Base-by-base conservation (phyloP, 1,140 invertebrate genomes). In the Thereuonema tuberculata region DNA sequence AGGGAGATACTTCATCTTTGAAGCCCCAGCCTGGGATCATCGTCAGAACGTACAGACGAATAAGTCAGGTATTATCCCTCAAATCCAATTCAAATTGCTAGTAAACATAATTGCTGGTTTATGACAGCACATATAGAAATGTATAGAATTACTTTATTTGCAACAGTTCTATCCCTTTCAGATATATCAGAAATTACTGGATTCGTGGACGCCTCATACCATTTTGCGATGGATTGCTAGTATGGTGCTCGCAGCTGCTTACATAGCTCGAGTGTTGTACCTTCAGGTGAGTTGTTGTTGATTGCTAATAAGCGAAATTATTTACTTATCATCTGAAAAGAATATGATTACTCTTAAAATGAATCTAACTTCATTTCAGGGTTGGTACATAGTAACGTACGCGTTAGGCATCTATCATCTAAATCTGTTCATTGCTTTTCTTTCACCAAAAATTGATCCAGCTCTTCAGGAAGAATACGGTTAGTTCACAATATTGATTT, bases 351-450 rank as follows among this genome's bases (percentile, higher is more conserved):
- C n/a, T n/a, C n/a, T n/a, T n/a, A n/a, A n/a, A n/a, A n/a, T n/a
- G n/a, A n/a, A n/a, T n/a, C n/a, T n/a, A n/a, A n/a, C n/a, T n/a
- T n/a, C n/a, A n/a, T n/a, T 84, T 66, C 75, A 95, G 87, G 97
- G 97, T 64, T 99, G 95, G 93, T 99, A 99, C 75, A 99, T 99
- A 69, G 85, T 99, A 50, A 95, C 93, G 63, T 99, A 99, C 78
- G 95, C 92, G 21, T 76, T 99, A 70, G 95, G 94, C 66, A 99
- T 99, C 71, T 99, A 98, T 77, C 90, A 98, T 74, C 82, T 99
- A 70, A 99, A 99, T 80, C 80, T 99, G 72, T 98, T 99, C 77
- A 95, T 99, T 78, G 92, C 93, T 77, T 99, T 99, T 80, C 82
- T 99, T 60, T 95, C 96, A 70, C 96, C 97, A 69, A 98, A 98